Evolutionary conservation across 2,797 vertebrate species (phyloP).

Genomic region (Nyctalus aviator): DNA sequence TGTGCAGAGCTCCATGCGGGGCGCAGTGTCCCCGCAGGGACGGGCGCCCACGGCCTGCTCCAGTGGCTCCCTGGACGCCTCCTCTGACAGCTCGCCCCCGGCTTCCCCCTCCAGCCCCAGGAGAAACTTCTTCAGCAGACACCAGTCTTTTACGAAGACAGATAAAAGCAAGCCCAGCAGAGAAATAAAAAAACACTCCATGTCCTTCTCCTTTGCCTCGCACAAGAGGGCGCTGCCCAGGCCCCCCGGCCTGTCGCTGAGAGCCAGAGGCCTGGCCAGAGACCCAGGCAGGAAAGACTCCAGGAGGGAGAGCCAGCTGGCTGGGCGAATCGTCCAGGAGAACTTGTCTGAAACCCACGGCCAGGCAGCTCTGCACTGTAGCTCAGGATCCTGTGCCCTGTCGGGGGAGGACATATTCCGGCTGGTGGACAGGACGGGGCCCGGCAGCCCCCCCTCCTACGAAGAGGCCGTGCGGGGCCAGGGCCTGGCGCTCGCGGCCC

Average conservation of each 20-base stretch:
- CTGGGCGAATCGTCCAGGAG: constrained; percentile 81
- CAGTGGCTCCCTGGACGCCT: constrained; percentile 90
- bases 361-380: neutral
- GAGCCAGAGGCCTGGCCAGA: constrained; percentile 82
- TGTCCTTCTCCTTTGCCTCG: constrained; percentile 90
- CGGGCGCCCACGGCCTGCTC: constrained; percentile 88
- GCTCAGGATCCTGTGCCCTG: constrained; percentile 84
- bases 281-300: constrained; percentile 89
- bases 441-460: constrained; percentile 92
- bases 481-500: constrained; percentile 68
- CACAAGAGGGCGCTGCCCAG: constrained; percentile 86
- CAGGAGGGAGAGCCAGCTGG: constrained; percentile 89
- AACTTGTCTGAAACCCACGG: constrained; percentile 32
- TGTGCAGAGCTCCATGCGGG: constrained; percentile 76
- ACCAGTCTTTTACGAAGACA: constrained; percentile 86
- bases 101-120: constrained; percentile 90
- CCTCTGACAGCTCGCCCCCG: constrained; percentile 90
- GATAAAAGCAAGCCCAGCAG: constrained; percentile 78
- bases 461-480: constrained; percentile 89
- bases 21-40: constrained; percentile 67
- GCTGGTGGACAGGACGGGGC: constrained; percentile 89
- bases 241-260: constrained; percentile 88
- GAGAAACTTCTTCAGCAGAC: constrained; percentile 85
- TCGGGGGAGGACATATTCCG: constrained; percentile 93
- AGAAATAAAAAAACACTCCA: constrained; percentile 90